Percentiles rank a stretch among this genome's conserved stretches.
Evolutionary conservation across 1,140 invertebrate species (phyloP).

Genomic region (Saccostrea cuccullata): DNA sequence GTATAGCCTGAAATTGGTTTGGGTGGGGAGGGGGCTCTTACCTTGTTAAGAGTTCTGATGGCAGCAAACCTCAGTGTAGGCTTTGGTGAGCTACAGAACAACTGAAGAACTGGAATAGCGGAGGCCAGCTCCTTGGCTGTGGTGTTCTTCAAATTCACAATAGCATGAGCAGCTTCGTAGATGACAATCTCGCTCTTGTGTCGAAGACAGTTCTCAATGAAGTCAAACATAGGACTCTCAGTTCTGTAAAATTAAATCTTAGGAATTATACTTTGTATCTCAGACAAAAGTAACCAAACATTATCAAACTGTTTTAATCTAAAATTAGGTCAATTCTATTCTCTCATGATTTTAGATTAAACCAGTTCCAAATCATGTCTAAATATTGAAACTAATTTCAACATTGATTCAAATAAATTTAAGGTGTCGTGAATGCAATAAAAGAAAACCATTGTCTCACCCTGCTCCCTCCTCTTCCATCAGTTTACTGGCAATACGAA

Average conservation of each 20-base stretch:
- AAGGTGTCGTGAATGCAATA: not conserved
- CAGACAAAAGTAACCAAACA: no score
- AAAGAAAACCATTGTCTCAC: conserved; percentile 56
- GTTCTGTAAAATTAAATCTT: conserved; percentile 60
- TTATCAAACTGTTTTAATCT: no score
- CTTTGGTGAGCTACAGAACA: conserved; percentile 97
- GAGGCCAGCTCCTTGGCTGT: conserved; percentile 91
- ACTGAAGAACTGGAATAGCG: conserved; percentile 95
- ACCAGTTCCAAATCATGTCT: no score
- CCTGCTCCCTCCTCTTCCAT: conserved; percentile 90
- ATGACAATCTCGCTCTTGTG: conserved; percentile 99
- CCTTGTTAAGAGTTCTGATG: conserved; percentile 96
- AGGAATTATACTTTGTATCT: not conserved
- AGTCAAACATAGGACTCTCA: conserved; percentile 88
- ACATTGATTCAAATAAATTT: no score
- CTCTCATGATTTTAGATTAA: no score
- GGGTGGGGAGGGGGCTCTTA: conserved; percentile 76
- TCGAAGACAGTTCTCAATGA: conserved; percentile 94
- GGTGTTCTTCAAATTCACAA: conserved; percentile 92
- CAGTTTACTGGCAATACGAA: conserved; percentile 95
- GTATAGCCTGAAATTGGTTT: no score
- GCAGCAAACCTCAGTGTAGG: conserved; percentile 95
- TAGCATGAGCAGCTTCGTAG: conserved; percentile 94
- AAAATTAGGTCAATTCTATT: no score
- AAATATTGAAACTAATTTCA: no score